Evolutionary conservation across 37 sponge, comb jelly and placozoan genomes (phyloP).

Genomic region (Crambe crambe): DNA sequence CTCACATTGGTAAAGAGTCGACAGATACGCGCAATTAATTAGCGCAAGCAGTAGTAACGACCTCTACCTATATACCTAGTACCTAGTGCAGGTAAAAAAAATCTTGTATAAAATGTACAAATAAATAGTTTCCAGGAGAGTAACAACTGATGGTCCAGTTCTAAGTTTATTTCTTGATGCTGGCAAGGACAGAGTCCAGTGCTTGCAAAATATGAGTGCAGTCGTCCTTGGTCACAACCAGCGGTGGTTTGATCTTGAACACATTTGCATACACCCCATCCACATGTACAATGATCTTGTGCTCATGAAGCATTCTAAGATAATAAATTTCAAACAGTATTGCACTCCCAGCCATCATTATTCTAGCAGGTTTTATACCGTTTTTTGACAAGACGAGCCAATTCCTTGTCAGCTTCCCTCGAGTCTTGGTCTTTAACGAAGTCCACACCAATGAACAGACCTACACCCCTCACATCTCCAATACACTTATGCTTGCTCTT

Average conservation of each 20-base stretch:
- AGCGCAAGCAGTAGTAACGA: no score
- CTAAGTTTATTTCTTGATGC: no score
- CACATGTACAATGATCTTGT: slow-evolving; percentile 52
- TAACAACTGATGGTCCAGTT: no score
- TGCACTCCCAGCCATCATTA: no score
- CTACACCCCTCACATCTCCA: slow-evolving; percentile 84
- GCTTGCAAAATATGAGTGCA: slow-evolving; percentile 37
- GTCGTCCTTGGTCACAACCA: slow-evolving; percentile 66
- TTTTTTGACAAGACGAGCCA: slow-evolving; percentile 43
- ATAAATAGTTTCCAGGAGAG: no score
- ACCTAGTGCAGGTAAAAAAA: no score
- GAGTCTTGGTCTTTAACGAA: slow-evolving; percentile 77
- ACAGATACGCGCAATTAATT: no score
- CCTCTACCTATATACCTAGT: no score
- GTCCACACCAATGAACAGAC: slow-evolving; percentile 80
- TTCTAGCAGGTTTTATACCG: no score
- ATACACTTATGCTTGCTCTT: slow-evolving; percentile 53
- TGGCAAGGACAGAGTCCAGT: slow-evolving; percentile 33
- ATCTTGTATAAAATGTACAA: no score
- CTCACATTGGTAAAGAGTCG: no score
- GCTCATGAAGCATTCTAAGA: slow-evolving; percentile 40
- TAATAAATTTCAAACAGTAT: no score
- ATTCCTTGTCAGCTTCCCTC: slow-evolving; percentile 70
- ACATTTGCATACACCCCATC: slow-evolving; percentile 77
- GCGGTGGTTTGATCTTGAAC: slow-evolving; percentile 85